phyloP scores from a whole-genome alignment of 2,888 invertebrate species.

The Andrena praecox region DNA sequence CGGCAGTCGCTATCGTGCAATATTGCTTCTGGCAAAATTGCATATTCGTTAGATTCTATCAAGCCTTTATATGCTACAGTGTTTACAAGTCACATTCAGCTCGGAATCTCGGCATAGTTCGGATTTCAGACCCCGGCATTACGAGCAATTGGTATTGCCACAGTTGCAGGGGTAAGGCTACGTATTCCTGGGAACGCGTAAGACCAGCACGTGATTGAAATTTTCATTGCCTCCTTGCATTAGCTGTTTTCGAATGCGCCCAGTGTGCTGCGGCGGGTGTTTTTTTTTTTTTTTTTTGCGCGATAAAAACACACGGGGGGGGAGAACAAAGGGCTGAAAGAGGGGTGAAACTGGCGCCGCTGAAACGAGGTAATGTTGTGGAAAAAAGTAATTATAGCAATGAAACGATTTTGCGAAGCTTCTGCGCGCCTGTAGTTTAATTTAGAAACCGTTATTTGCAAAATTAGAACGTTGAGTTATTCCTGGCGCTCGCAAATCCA shows the following conservation, averaged over 20 bases:
- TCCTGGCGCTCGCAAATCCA: too few relatives aligned
- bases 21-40: not conserved
- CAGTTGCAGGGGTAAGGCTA: conserved; percentile 12
- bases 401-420: conserved; percentile 1
- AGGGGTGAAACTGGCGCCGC: not conserved
- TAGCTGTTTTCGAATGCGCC: conserved; percentile 19
- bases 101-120: conserved; percentile 37
- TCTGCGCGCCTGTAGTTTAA: too few relatives aligned
- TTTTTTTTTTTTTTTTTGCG: not conserved
- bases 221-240: conserved; percentile 42
- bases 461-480: too few relatives aligned
- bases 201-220: conserved; percentile 58
- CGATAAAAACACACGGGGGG: not conserved
- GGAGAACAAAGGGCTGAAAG: not conserved
- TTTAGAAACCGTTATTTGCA: too few relatives aligned
- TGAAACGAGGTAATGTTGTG: not conserved
- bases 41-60: not conserved
- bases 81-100: conserved; percentile 17
- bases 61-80: not conserved
- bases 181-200: conserved; percentile 50
- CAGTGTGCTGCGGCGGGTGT: not conserved
- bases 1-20: too few relatives aligned
- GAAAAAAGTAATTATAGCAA: not conserved
- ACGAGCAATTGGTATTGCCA: conserved; percentile 56
- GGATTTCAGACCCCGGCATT: conserved; percentile 35